These are phyloP conservation scores for Palythoa grandiflora DNA, from an alignment of 92 coral and sea anemone species.

Conservation along the genomic window DNA sequence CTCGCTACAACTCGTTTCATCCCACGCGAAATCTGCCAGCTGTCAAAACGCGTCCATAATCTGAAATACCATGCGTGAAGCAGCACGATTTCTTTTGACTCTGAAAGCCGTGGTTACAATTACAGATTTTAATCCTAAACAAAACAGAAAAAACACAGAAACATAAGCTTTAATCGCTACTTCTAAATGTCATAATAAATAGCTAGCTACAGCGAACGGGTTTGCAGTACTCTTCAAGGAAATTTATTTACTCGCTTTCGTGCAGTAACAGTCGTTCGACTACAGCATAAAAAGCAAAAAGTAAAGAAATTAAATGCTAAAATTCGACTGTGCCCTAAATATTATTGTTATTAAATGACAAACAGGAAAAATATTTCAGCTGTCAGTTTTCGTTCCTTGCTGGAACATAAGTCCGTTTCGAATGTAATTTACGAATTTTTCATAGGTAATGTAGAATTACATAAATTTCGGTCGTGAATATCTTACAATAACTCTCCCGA, in stretches of 20 bases:
- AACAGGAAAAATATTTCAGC: background rate
- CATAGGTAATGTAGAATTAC: background rate
- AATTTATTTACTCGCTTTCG: background rate
- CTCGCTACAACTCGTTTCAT: background rate
- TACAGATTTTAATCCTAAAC: background rate
- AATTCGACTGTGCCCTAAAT: background rate
- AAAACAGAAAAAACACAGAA: background rate
- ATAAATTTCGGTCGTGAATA: background rate
- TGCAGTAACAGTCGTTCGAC: background rate
- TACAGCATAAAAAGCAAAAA: background rate
- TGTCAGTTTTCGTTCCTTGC: background rate
- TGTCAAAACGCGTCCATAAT: background rate
- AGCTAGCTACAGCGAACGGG: background rate
- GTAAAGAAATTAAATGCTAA: background rate
- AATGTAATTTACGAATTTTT: background rate
- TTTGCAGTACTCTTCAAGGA: background rate
- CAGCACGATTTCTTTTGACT: background rate
- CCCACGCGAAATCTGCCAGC: background rate
- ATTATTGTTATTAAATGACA: background rate
- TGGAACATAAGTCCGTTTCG: background rate
- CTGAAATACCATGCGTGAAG: background rate
- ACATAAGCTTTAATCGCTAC: too few relatives aligned
- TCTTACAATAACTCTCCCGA: constrained; percentile 29
- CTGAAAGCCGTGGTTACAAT: background rate
- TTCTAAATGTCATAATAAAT: too few relatives aligned